phyloP scores from a whole-genome alignment of 2,888 invertebrate genomes.

The Dorcus hopei region DNA sequence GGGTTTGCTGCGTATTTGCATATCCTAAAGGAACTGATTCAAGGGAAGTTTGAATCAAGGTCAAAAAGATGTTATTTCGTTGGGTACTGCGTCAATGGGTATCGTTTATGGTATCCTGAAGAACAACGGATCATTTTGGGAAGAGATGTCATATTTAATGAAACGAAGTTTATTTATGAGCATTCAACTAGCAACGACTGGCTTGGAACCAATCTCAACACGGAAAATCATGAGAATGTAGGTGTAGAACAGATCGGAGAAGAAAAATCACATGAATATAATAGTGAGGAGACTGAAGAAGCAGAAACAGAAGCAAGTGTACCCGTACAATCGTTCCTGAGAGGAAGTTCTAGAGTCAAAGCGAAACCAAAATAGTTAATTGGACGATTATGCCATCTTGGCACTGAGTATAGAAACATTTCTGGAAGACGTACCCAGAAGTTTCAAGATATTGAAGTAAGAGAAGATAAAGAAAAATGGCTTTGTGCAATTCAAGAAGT shows the following conservation, averaged over 20 bases:
- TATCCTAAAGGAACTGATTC: neutral
- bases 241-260: neutral
- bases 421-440: conserved; percentile 2
- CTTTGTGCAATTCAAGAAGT: neutral
- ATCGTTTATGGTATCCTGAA: neutral
- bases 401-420: neutral
- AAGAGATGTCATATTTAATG: neutral
- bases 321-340: neutral
- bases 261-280: neutral
- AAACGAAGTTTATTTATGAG: neutral
- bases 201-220: neutral
- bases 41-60: neutral
- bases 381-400: neutral
- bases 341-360: neutral
- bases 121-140: neutral
- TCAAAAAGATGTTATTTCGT: neutral
- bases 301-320: neutral
- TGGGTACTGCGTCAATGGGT: neutral
- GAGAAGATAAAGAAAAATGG: conserved; percentile 1
- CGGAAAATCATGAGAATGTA: neutral
- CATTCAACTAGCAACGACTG: neutral
- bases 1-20: neutral
- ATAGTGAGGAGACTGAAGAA: neutral
- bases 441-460: neutral
- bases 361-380: neutral